A percentile compares a stretch with the other conserved stretches of the same genome.
Evolutionary conservation across 1,140 invertebrate genomes (phyloP).

Genomic region (Euwallacea similis): DNA sequence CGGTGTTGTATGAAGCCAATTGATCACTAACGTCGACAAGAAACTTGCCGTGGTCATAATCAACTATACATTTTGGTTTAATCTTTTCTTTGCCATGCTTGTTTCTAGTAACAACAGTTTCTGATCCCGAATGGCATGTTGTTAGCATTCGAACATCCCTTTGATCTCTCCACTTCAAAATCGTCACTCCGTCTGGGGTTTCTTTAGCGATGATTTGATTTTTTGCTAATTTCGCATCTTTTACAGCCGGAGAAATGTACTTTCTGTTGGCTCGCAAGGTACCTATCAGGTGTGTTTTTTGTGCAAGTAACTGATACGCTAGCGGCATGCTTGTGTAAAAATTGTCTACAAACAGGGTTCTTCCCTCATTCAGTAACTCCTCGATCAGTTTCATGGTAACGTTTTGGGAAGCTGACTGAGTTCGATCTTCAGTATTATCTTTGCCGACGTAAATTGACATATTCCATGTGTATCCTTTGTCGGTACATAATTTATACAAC

Average conservation of each 20-base stretch:
- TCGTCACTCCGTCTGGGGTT: constrained; percentile 50
- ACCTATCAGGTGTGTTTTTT: constrained; percentile 45
- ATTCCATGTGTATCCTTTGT: constrained; percentile 37
- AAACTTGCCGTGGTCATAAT: constrained; percentile 43
- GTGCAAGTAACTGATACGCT: constrained; percentile 39
- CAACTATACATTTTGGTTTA: constrained; percentile 41
- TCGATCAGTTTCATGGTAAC: constrained; percentile 39
- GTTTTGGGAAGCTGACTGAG: constrained; percentile 30
- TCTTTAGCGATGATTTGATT: constrained; percentile 51
- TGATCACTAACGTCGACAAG: constrained; percentile 43
- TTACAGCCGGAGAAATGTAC: too few species aligned
- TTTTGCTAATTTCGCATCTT: constrained; percentile 51
- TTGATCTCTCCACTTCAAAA: constrained; percentile 56
- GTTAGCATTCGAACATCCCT: constrained; percentile 53
- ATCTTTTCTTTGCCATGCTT: constrained; percentile 14
- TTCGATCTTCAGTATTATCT: constrained; percentile 10
- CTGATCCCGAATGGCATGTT: constrained; percentile 47
- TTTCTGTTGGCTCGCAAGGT: constrained; percentile 39
- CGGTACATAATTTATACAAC: constrained; percentile 43
- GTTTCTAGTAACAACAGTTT: constrained; percentile 23
- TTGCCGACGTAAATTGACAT: constrained; percentile 41
- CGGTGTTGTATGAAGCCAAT: constrained; percentile 36
- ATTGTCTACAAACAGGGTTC: constrained; percentile 45
- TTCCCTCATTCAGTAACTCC: constrained; percentile 39
- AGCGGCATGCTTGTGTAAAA: constrained; percentile 45